A percentile compares a stretch with the other conserved stretches of the same genome.
phyloP scores from a whole-genome alignment of 2,113 vertebrate genomes.

The Cochlearius cochlearius region DNA sequence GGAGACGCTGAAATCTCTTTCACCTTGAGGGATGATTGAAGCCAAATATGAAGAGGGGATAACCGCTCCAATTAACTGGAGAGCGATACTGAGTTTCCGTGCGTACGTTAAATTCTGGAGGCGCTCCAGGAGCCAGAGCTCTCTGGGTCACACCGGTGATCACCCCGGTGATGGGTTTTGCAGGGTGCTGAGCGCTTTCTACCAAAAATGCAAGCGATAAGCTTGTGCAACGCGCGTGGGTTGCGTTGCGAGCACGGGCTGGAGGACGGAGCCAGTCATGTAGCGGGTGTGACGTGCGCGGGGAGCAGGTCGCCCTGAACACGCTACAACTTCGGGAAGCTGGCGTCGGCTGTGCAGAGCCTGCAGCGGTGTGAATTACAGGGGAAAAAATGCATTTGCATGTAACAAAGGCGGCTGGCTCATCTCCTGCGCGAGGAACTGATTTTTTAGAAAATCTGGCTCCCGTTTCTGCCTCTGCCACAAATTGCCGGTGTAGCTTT shows the following conservation, averaged over 20 bases:
- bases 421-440: not conserved
- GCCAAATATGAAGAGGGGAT: not conserved
- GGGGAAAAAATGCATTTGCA: not conserved
- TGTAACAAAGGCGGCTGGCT: conserved; percentile 44
- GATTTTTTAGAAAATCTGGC: not conserved
- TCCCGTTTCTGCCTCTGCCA: not conserved
- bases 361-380: not conserved
- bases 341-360: not conserved
- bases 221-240: rapidly evolving
- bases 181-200: not conserved
- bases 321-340: not conserved
- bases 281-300: not conserved
- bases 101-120: not conserved
- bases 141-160: not conserved
- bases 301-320: not conserved
- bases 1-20: not conserved
- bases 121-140: not conserved
- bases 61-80: not conserved
- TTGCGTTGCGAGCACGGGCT: not conserved
- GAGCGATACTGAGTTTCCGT: not conserved
- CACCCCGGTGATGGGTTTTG: not conserved
- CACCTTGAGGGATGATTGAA: not conserved
- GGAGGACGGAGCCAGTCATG: not conserved
- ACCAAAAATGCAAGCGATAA: not conserved
- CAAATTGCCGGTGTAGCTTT: not conserved